Evolutionary conservation across 1,140 invertebrate species (phyloP), one percentile per base, ranked within the genome.

Genomic region (Hyles vespertilio): DNA sequence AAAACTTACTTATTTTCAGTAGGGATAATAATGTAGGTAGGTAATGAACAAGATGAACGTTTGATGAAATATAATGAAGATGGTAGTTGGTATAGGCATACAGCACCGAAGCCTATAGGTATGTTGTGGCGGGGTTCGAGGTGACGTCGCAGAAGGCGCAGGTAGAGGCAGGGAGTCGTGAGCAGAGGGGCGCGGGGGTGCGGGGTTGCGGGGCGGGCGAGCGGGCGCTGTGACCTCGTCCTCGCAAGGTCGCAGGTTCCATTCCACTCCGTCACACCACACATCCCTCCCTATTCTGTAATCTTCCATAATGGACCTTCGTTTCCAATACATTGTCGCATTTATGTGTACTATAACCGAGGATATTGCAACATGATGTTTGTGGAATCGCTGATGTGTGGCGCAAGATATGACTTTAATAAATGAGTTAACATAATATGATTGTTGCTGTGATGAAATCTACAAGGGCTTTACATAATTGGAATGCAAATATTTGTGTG

Each of bases 241-340:
- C 74, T 77, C 63, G 61, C 84, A 87, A 87, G 84, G 84, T 84
- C 80, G 74, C 65, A 57, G 70, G 70, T 74, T 77, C 69, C 71
- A 77, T 78, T 80, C 79, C 81, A 79, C 75, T 77, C 65, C 59
- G 69, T 66, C 61, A 66, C 70, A 63, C 75, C 70, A 65, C 65
- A 79, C 63, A 67, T 69, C 65, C 72, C 68, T 60, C 74, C 70
- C 71, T 65, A 64, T 74, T 72, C 60, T 47, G 60, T 67, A 68
- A 66, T 77, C 74, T 81, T 83, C 77, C 73, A 81, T 77, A 70
- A 69, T 60, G 46, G 53, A 65, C 53, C 46, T 44, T 59, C 45
- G 51, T 46, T 61, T 59, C 57, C 45, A n/a, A 64, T 60, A 60
- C 62, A 57, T 64, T 64, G 51, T 52, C 36, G 51, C 7, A 3